Evolutionary conservation across 2,888 invertebrate species (phyloP).

Genomic region (Drosophila koepferae): DNA sequence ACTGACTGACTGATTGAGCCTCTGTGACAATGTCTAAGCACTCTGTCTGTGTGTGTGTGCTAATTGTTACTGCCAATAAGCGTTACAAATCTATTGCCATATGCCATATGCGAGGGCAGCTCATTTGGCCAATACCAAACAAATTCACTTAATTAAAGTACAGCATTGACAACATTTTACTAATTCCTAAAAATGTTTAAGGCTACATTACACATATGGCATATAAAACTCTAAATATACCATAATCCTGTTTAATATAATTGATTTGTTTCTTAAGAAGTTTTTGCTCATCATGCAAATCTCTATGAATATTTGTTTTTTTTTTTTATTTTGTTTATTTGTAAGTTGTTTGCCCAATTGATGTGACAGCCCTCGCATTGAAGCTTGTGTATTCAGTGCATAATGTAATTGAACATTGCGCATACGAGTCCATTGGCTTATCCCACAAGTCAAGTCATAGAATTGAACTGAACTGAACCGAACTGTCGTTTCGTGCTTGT

Average conservation of each 20-base stretch:
- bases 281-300: too few relatives aligned
- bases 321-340: background rate
- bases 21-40: constrained; percentile 30
- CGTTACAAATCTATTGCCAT: constrained; percentile 30
- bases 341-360: background rate
- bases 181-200: too few relatives aligned
- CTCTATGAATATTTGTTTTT: too few relatives aligned
- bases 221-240: too few relatives aligned
- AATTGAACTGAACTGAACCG: constrained; percentile 29
- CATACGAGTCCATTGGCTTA: constrained; percentile 44
- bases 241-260: too few relatives aligned
- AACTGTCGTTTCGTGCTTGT: constrained; percentile 58
- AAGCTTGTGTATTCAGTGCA: constrained; percentile 3
- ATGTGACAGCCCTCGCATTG: constrained; percentile 9
- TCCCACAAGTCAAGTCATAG: constrained; percentile 44
- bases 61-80: constrained; percentile 61
- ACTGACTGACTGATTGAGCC: constrained; percentile 24
- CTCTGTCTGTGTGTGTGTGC: constrained; percentile 45
- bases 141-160: background rate
- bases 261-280: too few relatives aligned
- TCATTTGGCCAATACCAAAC: constrained; percentile 15
- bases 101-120: constrained; percentile 28
- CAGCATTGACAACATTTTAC: background rate
- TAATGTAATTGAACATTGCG: constrained; percentile 28
- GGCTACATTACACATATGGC: too few relatives aligned